Base-by-base conservation (phyloP, 2,888 invertebrate genomes). In the Bursaphelenchus okinawaensis region DNA sequence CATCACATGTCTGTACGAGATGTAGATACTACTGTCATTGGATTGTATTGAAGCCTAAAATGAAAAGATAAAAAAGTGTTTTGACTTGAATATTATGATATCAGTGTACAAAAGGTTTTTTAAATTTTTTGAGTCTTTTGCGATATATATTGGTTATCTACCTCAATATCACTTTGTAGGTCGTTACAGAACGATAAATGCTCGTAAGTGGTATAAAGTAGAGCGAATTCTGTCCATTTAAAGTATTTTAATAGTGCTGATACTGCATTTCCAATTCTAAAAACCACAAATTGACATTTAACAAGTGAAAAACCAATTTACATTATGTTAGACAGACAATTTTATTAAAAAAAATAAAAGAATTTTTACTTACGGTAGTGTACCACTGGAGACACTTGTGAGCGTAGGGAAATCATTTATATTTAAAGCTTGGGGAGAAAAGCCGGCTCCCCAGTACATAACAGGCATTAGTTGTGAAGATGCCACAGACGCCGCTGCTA, bases 221-320 rank as follows among this genome's bases (percentile, higher is more conserved):
- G 72, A 7, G 74, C 75, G 54, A 76, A 75, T 52, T 76, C 72
- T 7, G 63, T 62, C 76, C 75, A 78, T 16, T 71, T 62, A 52
- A 68, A 78, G 52, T 70, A 62, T 20, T 57, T 55, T 16, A 78
- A 20, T 19, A 77, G 28, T 50, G 26, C 55, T 55, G n/a, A 71
- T 24, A 16, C 59, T 71, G 31, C 55, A 31, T n/a, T n/a, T 0
- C 63, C 65, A 19, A 70, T 50, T 52, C 72, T 72, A 19, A 28
- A 60, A 70, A 68, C 3, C 16, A 68, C 7, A 27, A 26, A 23
- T 22, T 6, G 20, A 4, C 4, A 68, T 7, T 4, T 6, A 20
- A 12, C n/a, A 63, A 3, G 22, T 51, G 7, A 3, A n/a, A n/a
- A n/a, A n/a, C n/a, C n/a, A n/a, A n/a, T n/a, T n/a, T n/a, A n/a